These are phyloP conservation scores for Fundulus diaphanus DNA, from an alignment of 2,797 vertebrate species.

Conservation along the genomic window DNA sequence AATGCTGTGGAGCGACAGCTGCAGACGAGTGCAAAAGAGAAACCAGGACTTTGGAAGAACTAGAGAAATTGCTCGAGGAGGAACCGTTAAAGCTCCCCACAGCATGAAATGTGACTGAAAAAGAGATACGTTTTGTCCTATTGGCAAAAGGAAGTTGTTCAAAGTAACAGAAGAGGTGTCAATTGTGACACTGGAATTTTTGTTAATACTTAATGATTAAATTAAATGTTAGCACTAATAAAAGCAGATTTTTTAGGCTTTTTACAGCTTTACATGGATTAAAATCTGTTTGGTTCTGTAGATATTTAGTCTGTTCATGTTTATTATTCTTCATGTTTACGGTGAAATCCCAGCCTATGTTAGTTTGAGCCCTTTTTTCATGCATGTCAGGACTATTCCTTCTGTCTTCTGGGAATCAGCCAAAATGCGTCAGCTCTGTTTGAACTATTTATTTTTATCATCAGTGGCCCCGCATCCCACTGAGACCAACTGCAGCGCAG, in stretches of 20 bases:
- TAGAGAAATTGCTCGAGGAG: too few species aligned
- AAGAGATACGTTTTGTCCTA: too few species aligned
- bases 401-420: conserved; percentile 37
- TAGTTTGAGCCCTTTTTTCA: background rate
- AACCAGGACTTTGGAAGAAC: too few species aligned
- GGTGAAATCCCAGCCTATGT: background rate
- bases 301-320: background rate
- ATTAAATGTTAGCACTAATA: background rate
- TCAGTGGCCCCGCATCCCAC: conserved; percentile 33
- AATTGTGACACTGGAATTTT: background rate
- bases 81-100: too few species aligned
- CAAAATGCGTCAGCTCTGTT: conserved; percentile 42
- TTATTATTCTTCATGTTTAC: background rate
- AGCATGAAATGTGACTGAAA: too few species aligned
- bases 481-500: conserved; percentile 45
- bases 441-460: conserved; percentile 57
- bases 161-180: background rate
- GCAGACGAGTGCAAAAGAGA: too few species aligned
- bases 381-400: conserved; percentile 23
- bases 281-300: background rate
- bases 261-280: background rate
- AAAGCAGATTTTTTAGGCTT: too few species aligned
- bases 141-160: too few species aligned
- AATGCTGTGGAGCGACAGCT: too few species aligned
- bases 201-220: background rate